These are phyloP conservation scores for Ruditapes philippinarum DNA, from an alignment of 1,140 invertebrate genomes.

Conservation along the genomic window DNA sequence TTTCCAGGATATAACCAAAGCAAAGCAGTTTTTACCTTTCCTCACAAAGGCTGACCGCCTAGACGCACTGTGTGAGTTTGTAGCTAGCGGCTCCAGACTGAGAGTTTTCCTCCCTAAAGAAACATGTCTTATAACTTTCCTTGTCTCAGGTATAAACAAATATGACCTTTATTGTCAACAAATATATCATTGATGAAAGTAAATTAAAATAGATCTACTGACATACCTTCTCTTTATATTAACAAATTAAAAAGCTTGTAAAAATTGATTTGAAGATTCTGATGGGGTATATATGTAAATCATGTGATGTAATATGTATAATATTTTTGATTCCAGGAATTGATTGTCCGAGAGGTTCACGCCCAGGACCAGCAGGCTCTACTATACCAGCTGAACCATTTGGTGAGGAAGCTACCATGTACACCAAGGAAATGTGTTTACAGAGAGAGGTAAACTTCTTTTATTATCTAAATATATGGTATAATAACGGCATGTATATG, in stretches of 20 bases:
- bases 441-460: conserved; percentile 92
- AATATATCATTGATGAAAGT: too few relatives aligned
- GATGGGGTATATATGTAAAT: too few relatives aligned
- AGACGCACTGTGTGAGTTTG: conserved; percentile 98
- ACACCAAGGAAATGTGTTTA: conserved; percentile 95
- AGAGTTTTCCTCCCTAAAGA: conserved; percentile 98
- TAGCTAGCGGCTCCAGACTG: conserved; percentile 96
- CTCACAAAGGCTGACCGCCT: conserved; percentile 94
- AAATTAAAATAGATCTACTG: too few relatives aligned
- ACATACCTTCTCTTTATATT: too few relatives aligned
- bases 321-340: conserved; percentile 90
- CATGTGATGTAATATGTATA: too few relatives aligned
- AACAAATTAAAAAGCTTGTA: too few relatives aligned
- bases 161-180: too few relatives aligned
- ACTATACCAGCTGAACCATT: conserved; percentile 94
- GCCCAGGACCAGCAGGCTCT: conserved; percentile 90
- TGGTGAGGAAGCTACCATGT: conserved; percentile 96
- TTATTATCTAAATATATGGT: too few relatives aligned
- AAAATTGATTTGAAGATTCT: too few relatives aligned
- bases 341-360: conserved; percentile 93
- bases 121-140: conserved; percentile 97
- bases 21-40: conserved; percentile 97
- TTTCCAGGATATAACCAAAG: conserved; percentile 89
- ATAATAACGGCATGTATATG: too few relatives aligned
- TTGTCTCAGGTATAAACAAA: conserved; percentile 90